A percentile compares a stretch with the other conserved stretches of the same genome.
These are phyloP conservation scores for Muricea muricata DNA, from an alignment of 92 coral and sea anemone genomes.

Conservation along the genomic window DNA sequence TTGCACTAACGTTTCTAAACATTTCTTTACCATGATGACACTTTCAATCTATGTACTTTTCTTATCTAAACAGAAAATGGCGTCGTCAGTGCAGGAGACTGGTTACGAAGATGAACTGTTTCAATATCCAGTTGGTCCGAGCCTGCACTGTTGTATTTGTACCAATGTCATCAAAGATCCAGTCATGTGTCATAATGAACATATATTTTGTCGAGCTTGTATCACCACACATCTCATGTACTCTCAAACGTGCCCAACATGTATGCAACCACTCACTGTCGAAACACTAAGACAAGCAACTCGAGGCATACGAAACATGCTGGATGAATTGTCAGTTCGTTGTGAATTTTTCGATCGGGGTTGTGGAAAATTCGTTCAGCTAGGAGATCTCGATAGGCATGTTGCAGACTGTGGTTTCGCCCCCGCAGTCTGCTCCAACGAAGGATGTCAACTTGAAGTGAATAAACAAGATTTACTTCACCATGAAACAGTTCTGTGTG, in stretches of 20 bases:
- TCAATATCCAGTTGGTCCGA: neutral
- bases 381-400: neutral
- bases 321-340: neutral
- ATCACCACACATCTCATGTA: slow-evolving; percentile 1
- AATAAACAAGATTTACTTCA: neutral
- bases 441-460: neutral
- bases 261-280: neutral
- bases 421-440: neutral
- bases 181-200: neutral
- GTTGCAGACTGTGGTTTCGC: neutral
- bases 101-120: neutral
- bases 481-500: neutral
- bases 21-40: too few species aligned
- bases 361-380: neutral
- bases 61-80: too few species aligned
- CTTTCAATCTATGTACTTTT: too few species aligned
- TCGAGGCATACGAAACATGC: neutral
- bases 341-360: neutral
- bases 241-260: neutral
- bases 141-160: neutral
- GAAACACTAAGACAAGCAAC: neutral
- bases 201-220: neutral
- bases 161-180: neutral
- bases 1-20: too few species aligned
- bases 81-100: neutral